Evolutionary conservation across 2,888 invertebrate species (phyloP), one percentile per base, ranked within the genome.

Genomic region (Teleiodes luculella): DNA sequence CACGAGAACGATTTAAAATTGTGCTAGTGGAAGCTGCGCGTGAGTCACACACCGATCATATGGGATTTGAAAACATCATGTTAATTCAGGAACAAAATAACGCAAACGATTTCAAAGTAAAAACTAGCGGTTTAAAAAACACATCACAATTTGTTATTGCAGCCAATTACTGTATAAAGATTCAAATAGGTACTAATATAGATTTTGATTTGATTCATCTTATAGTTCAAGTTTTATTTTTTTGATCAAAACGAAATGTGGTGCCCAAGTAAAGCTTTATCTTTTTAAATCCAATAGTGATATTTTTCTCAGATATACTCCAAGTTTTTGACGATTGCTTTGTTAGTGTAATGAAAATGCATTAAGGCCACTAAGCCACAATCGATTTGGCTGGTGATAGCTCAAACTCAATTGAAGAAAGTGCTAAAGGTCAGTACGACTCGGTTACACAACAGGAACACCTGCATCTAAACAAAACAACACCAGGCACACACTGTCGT

Each of bases 1-100:
- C 70, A 63, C 35, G 18, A 57, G 52, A 67, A 67, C 62, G 57
- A 16, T 37, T 50, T 35, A 11, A 48, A 48, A 48, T 16, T 48
- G 24, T 35, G 48, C 11, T 2, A 46, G 46, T 30, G 8, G 18
- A 31, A 24, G 6, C 11, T 28, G 43, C 20, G 43, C 24, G 20
- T 43, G 43, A 43, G 11, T 43, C 43, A 43, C 24, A 7, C 11
- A 24, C 4, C 10, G 33, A 43, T 43, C 43, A 43, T 43, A 43
- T 43, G 43, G 43, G n/a, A 43, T 18, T 43, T 43, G 10, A 43
- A 43, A 28, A 43, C 28, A 43, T 43, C 24, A 24, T 1, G n/a
- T 43, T 4, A 43, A 20, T 10, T 41, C 4, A 7, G 1, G 20
- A n/a, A 41, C n/a, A n/a, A n/a, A n/a, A n/a, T n/a, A n/a, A n/a